phyloP scores from a whole-genome alignment of 2,113 vertebrate genomes.

The Merops nubicus region DNA sequence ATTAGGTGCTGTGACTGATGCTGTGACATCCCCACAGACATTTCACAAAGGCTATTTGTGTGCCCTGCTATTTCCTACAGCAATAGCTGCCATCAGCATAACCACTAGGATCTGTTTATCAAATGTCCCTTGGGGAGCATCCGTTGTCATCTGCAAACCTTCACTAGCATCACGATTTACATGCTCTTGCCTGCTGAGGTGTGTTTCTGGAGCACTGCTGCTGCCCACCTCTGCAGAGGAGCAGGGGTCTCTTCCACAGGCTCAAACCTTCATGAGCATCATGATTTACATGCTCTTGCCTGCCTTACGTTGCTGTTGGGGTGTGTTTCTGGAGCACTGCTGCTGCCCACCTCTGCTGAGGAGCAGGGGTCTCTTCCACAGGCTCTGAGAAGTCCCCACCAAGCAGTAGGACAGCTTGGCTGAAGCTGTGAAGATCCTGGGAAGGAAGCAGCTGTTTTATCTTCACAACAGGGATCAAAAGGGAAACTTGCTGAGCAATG shows the following conservation, averaged over 20 bases:
- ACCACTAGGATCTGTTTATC: slow-evolving; percentile 14
- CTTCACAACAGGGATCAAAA: not conserved
- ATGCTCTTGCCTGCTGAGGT: not conserved
- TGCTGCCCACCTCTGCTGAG: not conserved
- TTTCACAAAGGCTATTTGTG: not conserved
- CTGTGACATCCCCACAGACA: not conserved
- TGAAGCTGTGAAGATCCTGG: accelerated
- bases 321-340: not conserved
- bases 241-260: accelerated
- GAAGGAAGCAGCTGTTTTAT: not conserved
- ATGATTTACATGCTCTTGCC: not conserved
- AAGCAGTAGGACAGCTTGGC: not conserved
- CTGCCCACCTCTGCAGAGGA: not conserved
- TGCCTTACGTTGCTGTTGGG: not conserved
- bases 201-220: not conserved
- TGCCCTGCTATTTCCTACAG: not conserved
- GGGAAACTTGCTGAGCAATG: not conserved
- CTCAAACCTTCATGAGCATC: not conserved
- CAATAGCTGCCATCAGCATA: not conserved
- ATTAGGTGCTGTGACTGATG: not conserved
- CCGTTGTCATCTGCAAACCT: not conserved
- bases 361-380: accelerated
- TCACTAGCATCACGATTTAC: not conserved
- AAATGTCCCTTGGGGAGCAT: slow-evolving; percentile 1
- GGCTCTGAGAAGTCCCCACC: accelerated